Conservation (phyloP, 1,140 invertebrate species). For the Drosophila burlai region DNA sequence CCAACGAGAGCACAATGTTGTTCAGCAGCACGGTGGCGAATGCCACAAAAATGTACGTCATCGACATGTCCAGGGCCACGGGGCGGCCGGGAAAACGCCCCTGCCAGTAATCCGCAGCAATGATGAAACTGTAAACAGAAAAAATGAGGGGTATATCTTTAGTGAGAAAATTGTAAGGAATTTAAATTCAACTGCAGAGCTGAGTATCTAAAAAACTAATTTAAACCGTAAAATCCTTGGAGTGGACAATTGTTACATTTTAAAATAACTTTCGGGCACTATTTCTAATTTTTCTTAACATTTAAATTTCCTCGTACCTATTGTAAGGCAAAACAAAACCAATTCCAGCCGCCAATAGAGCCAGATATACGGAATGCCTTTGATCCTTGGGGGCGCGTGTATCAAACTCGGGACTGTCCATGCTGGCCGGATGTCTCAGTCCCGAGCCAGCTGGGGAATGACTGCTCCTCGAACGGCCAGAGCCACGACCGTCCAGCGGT, state of each 20-base stretch:
- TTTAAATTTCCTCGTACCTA: slow-evolving; percentile 86
- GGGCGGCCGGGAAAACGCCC: slow-evolving; percentile 92
- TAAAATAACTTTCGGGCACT: no score
- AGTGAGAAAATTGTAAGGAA: neutral
- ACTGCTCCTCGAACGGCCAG: slow-evolving; percentile 21
- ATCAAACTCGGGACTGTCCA: slow-evolving; percentile 83
- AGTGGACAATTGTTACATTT: neutral
- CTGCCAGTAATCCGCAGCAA: slow-evolving; percentile 96
- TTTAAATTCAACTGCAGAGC: neutral
- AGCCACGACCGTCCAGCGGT: slow-evolving; percentile 67
- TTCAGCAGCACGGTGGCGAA: slow-evolving; percentile 94
- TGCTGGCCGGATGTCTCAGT: slow-evolving; percentile 65
- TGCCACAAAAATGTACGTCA: slow-evolving; percentile 94
- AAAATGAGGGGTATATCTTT: neutral
- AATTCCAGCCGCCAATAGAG: slow-evolving; percentile 93
- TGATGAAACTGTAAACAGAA: slow-evolving; percentile 89
- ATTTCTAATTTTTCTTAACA: neutral
- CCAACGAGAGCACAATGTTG: slow-evolving; percentile 93
- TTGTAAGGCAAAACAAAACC: slow-evolving; percentile 96
- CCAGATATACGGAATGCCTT: slow-evolving; percentile 92
- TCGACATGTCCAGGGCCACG: slow-evolving; percentile 96
- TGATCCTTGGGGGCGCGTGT: slow-evolving; percentile 88
- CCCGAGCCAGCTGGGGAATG: slow-evolving; percentile 34
- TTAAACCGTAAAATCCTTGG: neutral
- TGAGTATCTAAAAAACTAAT: neutral